These are phyloP conservation scores for Reticulitermes speratus DNA, from an alignment of 1,140 invertebrate species.

Conservation along the genomic window DNA sequence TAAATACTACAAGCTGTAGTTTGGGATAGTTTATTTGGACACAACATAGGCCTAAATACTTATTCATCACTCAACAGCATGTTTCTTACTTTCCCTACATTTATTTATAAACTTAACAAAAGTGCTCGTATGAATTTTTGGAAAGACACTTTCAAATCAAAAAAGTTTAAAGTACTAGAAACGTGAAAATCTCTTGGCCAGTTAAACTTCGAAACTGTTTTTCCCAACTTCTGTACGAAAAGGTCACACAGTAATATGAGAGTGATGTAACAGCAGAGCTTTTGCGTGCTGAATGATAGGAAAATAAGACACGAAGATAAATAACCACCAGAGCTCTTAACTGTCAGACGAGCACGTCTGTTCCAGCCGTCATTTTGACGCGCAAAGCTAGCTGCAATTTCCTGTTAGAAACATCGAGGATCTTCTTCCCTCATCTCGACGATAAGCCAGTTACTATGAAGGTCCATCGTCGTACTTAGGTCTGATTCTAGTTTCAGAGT, in stretches of 20 bases:
- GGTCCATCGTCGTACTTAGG: background rate
- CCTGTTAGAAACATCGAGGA: background rate
- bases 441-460: background rate
- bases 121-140: no score
- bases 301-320: conserved; percentile 27
- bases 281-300: conserved; percentile 23
- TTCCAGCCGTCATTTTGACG: conserved; percentile 20
- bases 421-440: background rate
- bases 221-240: background rate
- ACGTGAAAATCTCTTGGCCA: no score
- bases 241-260: background rate
- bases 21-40: no score
- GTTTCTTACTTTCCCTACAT: no score
- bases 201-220: background rate
- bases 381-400: conserved; percentile 23
- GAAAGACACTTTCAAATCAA: no score
- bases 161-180: no score
- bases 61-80: no score
- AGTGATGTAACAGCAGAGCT: background rate
- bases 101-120: no score
- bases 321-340: conserved; percentile 14
- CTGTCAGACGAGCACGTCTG: conserved; percentile 7
- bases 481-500: background rate
- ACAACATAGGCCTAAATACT: no score
- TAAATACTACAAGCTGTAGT: no score